Conservation (phyloP, 2,888 invertebrate genomes). For the Andrena flavipes region DNA sequence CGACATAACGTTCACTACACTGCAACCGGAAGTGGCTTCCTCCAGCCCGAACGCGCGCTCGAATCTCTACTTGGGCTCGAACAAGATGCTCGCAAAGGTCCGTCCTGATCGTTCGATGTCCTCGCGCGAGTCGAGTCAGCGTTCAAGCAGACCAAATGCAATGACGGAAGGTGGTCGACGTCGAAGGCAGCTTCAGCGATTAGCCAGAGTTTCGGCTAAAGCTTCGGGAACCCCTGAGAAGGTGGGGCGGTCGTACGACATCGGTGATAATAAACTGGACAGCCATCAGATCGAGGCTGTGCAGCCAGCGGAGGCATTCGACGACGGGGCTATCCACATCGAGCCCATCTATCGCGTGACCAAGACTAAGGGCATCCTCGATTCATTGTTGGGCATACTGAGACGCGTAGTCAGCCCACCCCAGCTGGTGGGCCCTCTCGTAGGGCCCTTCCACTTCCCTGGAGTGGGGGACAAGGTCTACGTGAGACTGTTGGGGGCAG, state of each 20-base stretch:
- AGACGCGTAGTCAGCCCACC: conserved; percentile 50
- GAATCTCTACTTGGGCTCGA: neutral
- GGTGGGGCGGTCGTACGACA: conserved; percentile 53
- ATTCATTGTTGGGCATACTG: conserved; percentile 68
- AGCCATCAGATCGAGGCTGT: conserved; percentile 54
- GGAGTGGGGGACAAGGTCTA: conserved; percentile 74
- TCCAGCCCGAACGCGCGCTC: neutral
- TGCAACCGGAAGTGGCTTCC: neutral
- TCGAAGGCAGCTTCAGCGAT: conserved; percentile 39
- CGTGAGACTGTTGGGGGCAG: conserved; percentile 69
- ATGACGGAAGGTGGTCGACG: conserved; percentile 2
- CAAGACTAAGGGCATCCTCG: conserved; percentile 59
- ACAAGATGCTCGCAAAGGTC: neutral
- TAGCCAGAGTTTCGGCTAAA: neutral
- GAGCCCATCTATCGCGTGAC: conserved; percentile 61
- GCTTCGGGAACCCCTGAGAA: neutral
- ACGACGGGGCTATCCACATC: conserved; percentile 51
- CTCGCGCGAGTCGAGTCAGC: no score
- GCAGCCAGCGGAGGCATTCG: conserved; percentile 34
- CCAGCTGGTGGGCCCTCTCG: conserved; percentile 64
- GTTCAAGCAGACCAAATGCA: neutral
- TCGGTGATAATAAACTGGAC: conserved; percentile 51
- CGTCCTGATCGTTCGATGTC: neutral
- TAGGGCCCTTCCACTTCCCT: conserved; percentile 76
- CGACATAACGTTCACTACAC: conserved; percentile 46